Base-by-base conservation (phyloP, 2,797 vertebrate genomes). In the Kryptolebias ocellatus region DNA sequence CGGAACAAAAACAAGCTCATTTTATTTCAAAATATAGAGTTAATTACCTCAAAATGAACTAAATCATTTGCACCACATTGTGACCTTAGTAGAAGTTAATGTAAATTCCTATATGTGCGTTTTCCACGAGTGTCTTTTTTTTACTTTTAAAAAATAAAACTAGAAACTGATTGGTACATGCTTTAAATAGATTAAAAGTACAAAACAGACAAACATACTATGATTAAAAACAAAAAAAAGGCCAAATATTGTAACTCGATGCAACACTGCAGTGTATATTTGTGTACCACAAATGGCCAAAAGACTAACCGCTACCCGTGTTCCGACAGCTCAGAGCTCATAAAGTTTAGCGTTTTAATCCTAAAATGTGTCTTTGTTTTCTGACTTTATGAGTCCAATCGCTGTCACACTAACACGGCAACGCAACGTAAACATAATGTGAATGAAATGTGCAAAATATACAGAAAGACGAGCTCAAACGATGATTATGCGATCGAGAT, bases 381-480 rank as follows among this genome's bases (percentile, higher is more conserved):
- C 6, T 39, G 29, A 15, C 17, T 11, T 9, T 45, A 67, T 28
- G 59, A 81, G 55, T 79, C 64, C 27, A 39, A 53, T 66, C 67
- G 52, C 74, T 70, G 74, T 74, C 80, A 62, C 76, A 77, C 73
- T 65, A 49, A 66, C 67, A 67, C 8, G 39, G 76, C 74, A 87
- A 77, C 54, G 37, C 65, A 71, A 78, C 79, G 88, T 92, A 92
- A 93, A 92, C 90, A 89, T 88, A 52, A 72, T 74, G 71, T 77
- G 54, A 60, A 87, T 74, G 59, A 90, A 92, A 91, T 93, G 93
- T 94, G 93, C 93, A 94, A 94, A 93, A 91, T 90, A 90, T 89
- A 92, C 87, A 89, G 76, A 85, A 62, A 75, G 12, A 80, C 46
- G 60, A 70, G 66, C 75, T 6, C 24, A 16, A 70, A 57, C 58